These are phyloP conservation scores for Pterobdella sp. DNA, from an alignment of 2,888 invertebrate species.

Conservation along the genomic window DNA sequence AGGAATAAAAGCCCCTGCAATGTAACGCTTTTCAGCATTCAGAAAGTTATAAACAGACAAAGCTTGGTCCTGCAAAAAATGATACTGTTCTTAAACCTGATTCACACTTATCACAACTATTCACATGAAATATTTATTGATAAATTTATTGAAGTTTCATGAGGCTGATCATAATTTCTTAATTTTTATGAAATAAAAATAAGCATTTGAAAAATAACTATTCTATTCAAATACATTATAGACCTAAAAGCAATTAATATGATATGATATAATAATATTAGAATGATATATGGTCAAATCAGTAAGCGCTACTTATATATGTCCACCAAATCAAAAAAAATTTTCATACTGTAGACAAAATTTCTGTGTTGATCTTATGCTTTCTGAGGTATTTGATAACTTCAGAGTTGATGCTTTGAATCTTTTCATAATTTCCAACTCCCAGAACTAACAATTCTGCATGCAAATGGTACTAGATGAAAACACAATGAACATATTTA, in stretches of 20 bases:
- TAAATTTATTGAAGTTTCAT: too few species aligned
- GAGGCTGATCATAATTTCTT: too few species aligned
- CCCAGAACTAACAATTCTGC: constrained; percentile 59
- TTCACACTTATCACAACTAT: too few species aligned
- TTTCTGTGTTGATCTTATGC: constrained; percentile 65
- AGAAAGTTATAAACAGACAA: constrained; percentile 85
- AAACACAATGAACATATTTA: not conserved
- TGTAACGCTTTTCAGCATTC: constrained; percentile 68
- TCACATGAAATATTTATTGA: not conserved
- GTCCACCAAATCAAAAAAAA: too few species aligned
- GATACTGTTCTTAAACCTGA: too few species aligned
- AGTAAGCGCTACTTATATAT: too few species aligned
- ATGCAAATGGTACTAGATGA: constrained; percentile 35
- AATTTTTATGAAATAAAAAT: too few species aligned
- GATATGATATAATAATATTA: too few species aligned
- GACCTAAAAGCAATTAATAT: too few species aligned
- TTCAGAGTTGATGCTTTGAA: constrained; percentile 40
- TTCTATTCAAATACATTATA: too few species aligned
- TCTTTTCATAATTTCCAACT: constrained; percentile 58
- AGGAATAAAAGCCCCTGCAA: constrained; percentile 57
- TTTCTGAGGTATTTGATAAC: constrained; percentile 48
- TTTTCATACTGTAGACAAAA: constrained; percentile 61
- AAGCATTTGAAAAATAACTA: too few species aligned
- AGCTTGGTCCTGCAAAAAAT: constrained; percentile 61
- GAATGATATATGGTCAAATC: too few species aligned